These are phyloP conservation scores for Mesorhabditis sp. DNA, from an alignment of 2,888 invertebrate genomes.

Conservation along the genomic window DNA sequence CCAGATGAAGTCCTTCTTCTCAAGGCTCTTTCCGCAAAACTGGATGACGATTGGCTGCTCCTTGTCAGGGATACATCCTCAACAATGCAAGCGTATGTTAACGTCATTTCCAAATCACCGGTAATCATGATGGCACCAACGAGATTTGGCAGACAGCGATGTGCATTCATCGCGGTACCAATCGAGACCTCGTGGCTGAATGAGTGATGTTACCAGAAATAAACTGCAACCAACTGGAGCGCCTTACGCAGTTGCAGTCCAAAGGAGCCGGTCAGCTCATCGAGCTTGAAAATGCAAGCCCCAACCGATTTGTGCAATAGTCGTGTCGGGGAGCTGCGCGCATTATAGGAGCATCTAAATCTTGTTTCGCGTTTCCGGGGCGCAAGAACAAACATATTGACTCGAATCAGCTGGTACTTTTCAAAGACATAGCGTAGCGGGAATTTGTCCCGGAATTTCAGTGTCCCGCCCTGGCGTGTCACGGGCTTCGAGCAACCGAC, in stretches of 20 bases:
- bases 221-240: constrained; percentile 15
- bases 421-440: constrained; percentile 34
- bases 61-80: constrained; percentile 33
- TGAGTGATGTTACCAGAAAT: background rate
- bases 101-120: background rate
- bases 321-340: background rate
- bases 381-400: constrained; percentile 27
- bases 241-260: constrained; percentile 34
- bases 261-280: constrained; percentile 42
- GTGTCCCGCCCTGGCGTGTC: constrained; percentile 14
- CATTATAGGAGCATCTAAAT: constrained; percentile 1
- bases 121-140: background rate
- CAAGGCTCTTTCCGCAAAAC: constrained; percentile 35
- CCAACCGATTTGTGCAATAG: constrained; percentile 9
- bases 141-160: constrained; percentile 1
- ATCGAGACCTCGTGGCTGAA: background rate
- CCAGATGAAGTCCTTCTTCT: constrained; percentile 41
- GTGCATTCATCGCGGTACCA: constrained; percentile 5
- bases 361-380: background rate
- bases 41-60: constrained; percentile 41
- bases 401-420: constrained; percentile 37
- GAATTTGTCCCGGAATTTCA: constrained; percentile 34
- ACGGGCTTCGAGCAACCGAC: constrained; percentile 5
- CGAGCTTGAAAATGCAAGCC: constrained; percentile 19
- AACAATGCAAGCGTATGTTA: background rate